Evolutionary conservation across 2,113 vertebrate genomes (phyloP).

Genomic region (Heterocephalus glaber): DNA sequence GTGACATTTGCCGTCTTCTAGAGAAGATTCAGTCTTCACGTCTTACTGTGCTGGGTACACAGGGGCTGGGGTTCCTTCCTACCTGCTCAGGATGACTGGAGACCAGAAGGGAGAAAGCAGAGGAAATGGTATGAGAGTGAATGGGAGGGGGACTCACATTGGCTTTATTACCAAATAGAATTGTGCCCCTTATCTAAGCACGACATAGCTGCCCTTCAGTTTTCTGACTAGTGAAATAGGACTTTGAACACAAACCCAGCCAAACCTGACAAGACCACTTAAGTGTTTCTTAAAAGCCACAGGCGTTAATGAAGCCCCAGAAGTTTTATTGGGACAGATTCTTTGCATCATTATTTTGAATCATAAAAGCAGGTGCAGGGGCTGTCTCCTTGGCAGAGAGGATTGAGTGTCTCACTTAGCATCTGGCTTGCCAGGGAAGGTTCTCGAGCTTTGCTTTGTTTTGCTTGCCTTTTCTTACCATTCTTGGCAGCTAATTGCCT

Average conservation of each 20-base stretch:
- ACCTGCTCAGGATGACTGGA: neutral
- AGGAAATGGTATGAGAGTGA: neutral
- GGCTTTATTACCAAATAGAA: neutral
- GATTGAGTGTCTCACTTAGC: neutral
- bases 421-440: neutral
- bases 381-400: neutral
- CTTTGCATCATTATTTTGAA: neutral
- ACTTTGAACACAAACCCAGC: constrained; percentile 24
- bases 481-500: neutral
- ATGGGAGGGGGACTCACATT: accelerated
- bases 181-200: neutral
- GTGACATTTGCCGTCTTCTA: neutral
- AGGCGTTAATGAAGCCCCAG: constrained; percentile 10
- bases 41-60: neutral
- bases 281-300: neutral
- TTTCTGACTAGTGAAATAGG: neutral
- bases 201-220: neutral
- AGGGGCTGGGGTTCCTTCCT: neutral
- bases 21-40: neutral
- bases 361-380: neutral
- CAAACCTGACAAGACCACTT: neutral
- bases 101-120: neutral
- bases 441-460: neutral
- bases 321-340: neutral
- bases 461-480: neutral